Conservation (phyloP, 1,140 invertebrate genomes). For the Cydia pomonella region DNA sequence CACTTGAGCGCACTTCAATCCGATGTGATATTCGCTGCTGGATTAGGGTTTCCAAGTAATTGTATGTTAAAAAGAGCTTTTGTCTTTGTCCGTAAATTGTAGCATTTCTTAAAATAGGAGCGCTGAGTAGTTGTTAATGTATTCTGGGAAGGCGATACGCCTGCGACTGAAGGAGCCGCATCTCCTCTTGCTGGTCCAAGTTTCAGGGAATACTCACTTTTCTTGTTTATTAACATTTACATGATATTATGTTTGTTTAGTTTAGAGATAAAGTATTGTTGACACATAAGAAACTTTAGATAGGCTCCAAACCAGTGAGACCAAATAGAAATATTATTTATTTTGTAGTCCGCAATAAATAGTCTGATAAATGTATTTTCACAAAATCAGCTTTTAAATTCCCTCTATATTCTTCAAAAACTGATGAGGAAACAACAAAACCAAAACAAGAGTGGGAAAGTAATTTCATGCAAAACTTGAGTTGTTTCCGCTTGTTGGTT, state of each 20-base stretch:
- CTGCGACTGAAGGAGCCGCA: not conserved
- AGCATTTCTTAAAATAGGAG: conserved; percentile 8
- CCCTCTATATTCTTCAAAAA: no score
- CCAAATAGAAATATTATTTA: no score
- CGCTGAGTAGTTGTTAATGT: conserved; percentile 1
- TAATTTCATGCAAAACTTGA: no score
- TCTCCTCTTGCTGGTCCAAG: not conserved
- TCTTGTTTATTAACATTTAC: not conserved
- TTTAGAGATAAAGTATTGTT: not conserved
- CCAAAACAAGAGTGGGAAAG: no score
- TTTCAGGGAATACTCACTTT: not conserved
- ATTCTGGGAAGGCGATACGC: conserved; percentile 14
- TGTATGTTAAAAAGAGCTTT: conserved; percentile 29
- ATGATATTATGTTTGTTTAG: not conserved
- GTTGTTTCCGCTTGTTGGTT: no score
- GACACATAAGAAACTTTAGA: no score
- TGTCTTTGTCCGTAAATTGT: conserved; percentile 15
- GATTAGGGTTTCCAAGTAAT: conserved; percentile 54
- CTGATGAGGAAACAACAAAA: no score
- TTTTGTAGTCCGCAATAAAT: no score
- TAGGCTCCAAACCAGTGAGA: no score
- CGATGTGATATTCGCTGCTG: conserved; percentile 69
- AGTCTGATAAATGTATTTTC: no score
- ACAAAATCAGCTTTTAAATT: no score
- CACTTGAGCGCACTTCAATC: conserved; percentile 64